Conservation (phyloP, 2,113 vertebrate genomes). For the Clarias macrocephalus region DNA sequence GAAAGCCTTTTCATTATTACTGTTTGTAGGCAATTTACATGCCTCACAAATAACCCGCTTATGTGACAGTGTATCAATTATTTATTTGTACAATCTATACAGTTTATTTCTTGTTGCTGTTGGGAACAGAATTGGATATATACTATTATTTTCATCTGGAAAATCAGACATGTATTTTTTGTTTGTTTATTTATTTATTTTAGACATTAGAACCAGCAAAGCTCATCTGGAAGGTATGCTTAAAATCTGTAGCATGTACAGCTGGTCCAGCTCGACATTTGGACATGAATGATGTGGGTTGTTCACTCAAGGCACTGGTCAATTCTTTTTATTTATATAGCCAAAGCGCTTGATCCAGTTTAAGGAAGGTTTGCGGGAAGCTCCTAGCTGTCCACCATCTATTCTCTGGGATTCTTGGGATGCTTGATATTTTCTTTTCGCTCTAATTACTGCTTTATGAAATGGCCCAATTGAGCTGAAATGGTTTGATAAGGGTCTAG, state of each 20-base stretch:
- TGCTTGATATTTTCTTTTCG: slow-evolving; percentile 66
- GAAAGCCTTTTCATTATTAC: not conserved
- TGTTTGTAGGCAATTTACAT: not conserved
- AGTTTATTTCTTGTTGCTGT: not conserved
- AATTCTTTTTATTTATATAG: slow-evolving; percentile 49
- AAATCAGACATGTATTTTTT: not conserved
- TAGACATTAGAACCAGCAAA: slow-evolving; percentile 23
- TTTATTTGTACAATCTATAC: slow-evolving; percentile 7
- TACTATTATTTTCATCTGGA: not conserved
- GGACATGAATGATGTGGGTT: slow-evolving; percentile 57
- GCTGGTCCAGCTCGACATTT: slow-evolving; percentile 56
- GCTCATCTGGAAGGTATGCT: slow-evolving; percentile 24
- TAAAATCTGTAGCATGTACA: slow-evolving; percentile 59
- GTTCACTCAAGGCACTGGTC: slow-evolving; percentile 64
- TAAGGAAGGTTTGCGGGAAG: slow-evolving; percentile 37
- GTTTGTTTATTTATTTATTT: slow-evolving; percentile 16
- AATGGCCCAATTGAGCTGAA: slow-evolving; percentile 64
- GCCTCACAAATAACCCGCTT: not conserved
- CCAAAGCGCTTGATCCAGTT: slow-evolving; percentile 52
- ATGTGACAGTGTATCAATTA: not conserved
- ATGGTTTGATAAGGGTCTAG: slow-evolving; percentile 67
- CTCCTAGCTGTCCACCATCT: slow-evolving; percentile 38
- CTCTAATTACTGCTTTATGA: slow-evolving; percentile 68
- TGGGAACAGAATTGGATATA: no score
- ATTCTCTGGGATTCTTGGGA: slow-evolving; percentile 59